A percentile compares a stretch with the other conserved stretches of the same genome.
Conservation (phyloP, 64 coral and sea anemone genomes). For the Dendrophyllia cribrosa region DNA sequence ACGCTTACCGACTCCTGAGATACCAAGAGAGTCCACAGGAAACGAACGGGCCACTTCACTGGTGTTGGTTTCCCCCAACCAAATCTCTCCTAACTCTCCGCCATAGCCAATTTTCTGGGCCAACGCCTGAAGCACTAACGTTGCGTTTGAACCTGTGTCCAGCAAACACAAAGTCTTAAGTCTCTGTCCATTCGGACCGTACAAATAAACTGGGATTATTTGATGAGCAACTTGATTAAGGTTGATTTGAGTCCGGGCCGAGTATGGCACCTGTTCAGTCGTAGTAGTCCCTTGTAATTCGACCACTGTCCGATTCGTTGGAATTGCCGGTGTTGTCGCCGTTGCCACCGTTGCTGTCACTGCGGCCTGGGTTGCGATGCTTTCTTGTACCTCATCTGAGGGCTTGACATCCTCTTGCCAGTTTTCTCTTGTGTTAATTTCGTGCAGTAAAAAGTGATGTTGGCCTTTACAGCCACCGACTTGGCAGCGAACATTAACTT, state of each 20-base stretch:
- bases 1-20: slow-evolving; percentile 27
- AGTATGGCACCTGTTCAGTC: neutral
- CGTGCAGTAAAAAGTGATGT: neutral
- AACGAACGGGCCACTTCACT: slow-evolving; percentile 20
- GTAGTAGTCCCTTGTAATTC: neutral
- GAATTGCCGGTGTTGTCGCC: neutral
- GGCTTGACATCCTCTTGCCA: neutral
- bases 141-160: neutral
- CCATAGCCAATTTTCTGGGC: neutral
- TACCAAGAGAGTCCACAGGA: neutral
- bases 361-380: neutral
- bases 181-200: neutral
- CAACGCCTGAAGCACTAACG: neutral
- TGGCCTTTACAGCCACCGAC: neutral
- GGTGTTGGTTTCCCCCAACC: slow-evolving; percentile 8
- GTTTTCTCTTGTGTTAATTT: neutral
- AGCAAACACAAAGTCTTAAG: neutral
- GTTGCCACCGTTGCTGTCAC: neutral
- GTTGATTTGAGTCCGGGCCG: neutral
- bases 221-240: neutral
- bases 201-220: neutral
- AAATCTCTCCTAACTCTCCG: neutral
- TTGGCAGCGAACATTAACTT: neutral
- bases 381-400: neutral
- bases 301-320: neutral